Evolutionary conservation across 2,113 vertebrate species (phyloP), one percentile per base, ranked within the genome.

Genomic region (Chaetorhynchus papuensis): DNA sequence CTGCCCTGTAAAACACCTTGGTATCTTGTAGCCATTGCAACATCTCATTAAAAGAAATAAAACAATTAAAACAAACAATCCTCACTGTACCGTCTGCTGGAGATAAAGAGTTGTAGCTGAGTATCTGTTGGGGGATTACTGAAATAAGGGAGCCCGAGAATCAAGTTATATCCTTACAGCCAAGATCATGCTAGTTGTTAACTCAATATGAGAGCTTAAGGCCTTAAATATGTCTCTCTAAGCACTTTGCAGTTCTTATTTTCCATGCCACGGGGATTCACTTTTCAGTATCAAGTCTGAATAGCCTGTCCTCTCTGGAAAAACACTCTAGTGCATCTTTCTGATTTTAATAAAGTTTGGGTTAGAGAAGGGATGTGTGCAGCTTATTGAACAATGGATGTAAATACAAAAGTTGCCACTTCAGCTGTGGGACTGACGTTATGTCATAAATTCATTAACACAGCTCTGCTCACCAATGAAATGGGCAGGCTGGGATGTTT

Each of bases 331-430:
- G 54, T 94, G 66, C 71, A 76, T 95, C 94, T 97, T 93, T 96
- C 65, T 9, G 3, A 83, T 94, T 98, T 97, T 97, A 97, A 97
- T 98, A 93, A 97, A 95, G 41, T 94, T 95, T 91, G 91, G 79
- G 61, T 92, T 63, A 68, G 88, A 60, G 94, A 94, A 95, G 64
- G 90, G 87, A 95, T 96, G 90, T 92, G 65, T 93, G 53, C 80
- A 95, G 66, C 37, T 94, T 91, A 41, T 94, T 93, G 94, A 97
- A 96, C 91, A 97, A 97, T 88, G 10, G 61, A 83, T 81, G 83
- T 96, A 96, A 97, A 94, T 94, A 96, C 86, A 84, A 93, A 96
- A 94, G 65, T 65, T 94, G 83, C 75, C 65, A 63, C 88, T 95
- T 50, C 19, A 91, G 75, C 42, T 54, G 70, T 82, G 71, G 70